Evolutionary conservation across 1,140 invertebrate genomes (phyloP), one percentile per base, ranked within the genome.

Genomic region (Temnothorax curvispinosus): DNA sequence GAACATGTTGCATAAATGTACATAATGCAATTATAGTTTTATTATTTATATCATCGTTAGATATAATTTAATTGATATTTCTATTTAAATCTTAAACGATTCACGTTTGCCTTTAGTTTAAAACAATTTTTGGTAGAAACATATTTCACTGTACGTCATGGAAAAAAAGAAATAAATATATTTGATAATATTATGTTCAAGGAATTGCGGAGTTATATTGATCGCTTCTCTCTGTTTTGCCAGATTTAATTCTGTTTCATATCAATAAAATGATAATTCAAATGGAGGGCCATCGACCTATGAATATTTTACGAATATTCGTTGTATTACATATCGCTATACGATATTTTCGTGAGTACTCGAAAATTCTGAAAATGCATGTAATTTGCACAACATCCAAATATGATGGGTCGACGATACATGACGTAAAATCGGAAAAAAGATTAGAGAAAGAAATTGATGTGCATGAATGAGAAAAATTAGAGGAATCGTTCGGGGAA

Each of bases 221-320:
- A 67, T 21, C 52, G 8, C 15, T 64, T 47, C 18, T 56, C 41
- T 32, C 65, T 47, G 41, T 69, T 69, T 69, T 69, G 15, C 15
- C 13, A 21, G 11, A 52, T 67, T 80, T 54, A 80, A 67, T 80
- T 80, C 38, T 69, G 35, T 69, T 80, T 54, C 15, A 21, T 80
- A 69, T 56, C n/a, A 47, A n/a, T 64, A 64, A 78, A 64, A 78
- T 77, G 32, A 65, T 80, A 54, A 80, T 69, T 69, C 35, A 13
- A 18, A 6, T 69, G 3, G n/a, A 50, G 60, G 52, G 62, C 8
- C 60, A 18, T 78, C 62, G n/a, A 56, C 5, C 62, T 54, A 80
- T 54, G 64, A 80, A 80, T 67, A 67, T 80, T 80, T 69, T 54
- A 80, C 69, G 35, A 80, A 80, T 69, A 56, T 80, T 69, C 62